A percentile compares a stretch with the other conserved stretches of the same genome.
Evolutionary conservation across 2,888 invertebrate genomes (phyloP).

Genomic region (Caradrina kadenii): DNA sequence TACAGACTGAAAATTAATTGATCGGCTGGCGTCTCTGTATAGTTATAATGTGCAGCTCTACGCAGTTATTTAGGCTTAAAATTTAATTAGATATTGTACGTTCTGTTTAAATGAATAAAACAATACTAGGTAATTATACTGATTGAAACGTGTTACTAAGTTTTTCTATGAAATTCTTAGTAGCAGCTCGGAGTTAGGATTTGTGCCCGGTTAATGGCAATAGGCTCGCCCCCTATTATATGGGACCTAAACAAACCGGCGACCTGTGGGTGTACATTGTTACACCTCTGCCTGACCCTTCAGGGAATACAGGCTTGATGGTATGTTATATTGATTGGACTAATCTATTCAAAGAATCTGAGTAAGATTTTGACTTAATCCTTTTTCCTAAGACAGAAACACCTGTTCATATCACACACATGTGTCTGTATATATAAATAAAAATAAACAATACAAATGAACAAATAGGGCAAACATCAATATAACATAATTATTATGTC

Average conservation of each 20-base stretch:
- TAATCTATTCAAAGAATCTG: constrained; percentile 46
- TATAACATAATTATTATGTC: constrained; percentile 12
- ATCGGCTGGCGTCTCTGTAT: not conserved
- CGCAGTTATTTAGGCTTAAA: not conserved
- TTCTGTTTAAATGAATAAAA: not conserved
- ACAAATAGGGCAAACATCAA: constrained; percentile 43
- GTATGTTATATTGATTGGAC: no score
- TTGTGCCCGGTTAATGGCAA: no score
- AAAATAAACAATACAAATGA: constrained; percentile 25
- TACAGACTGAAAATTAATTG: no score
- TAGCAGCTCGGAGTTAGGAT: no score
- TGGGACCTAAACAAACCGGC: no score
- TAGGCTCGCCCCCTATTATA: no score
- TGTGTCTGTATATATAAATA: constrained; percentile 13
- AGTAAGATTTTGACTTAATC: constrained; percentile 34
- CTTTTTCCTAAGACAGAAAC: constrained; percentile 22
- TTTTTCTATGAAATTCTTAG: no score
- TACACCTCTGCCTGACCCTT: no score
- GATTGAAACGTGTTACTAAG: no score
- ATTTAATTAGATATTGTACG: not conserved
- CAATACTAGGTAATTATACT: not conserved
- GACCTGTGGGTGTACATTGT: no score
- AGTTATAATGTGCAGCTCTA: not conserved
- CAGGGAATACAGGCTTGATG: no score
- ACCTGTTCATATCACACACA: constrained; percentile 39